Evolutionary conservation across 2,888 invertebrate species (phyloP), one percentile per base, ranked within the genome.

Genomic region (Coleophora deauratella): DNA sequence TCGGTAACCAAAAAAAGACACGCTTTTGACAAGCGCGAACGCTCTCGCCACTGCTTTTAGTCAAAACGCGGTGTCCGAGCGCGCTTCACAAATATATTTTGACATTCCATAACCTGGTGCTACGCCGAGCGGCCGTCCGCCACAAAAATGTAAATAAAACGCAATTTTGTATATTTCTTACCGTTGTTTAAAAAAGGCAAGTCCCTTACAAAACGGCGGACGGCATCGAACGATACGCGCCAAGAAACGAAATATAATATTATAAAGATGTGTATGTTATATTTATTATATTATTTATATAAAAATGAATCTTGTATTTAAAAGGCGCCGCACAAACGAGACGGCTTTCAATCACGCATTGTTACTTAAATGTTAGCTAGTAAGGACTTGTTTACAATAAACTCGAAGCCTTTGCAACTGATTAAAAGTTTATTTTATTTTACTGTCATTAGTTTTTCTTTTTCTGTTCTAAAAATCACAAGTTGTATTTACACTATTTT

Each of bases 381-480:
- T 80, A 80, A 80, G 79, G 65, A 76, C 70, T 74, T 74, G 74
- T 80, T 78, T 81, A 76, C 72, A 72, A 61, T 56, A 59, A 69
- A 73, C 69, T 72, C 75, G 74, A 82, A 84, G 81, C 80, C 82
- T 82, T 72, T 77, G 84, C 82, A 79, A 21, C 79, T 80, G 77
- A 82, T 80, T 72, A 62, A 21, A 21, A 46, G 37, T 50, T 44
- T 33, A 41, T 28, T 35, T 50, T 45, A 54, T 77, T 75, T 77
- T 73, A 76, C 62, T 62, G 54, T 50, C 50, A 48, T 33, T n/a
- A n/a, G n/a, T n/a, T n/a, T n/a, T n/a, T n/a, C n/a, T n/a, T 41
- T 28, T 14, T 37, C 11, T 21, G 3, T 21, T 21, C 21, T 21
- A 21, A 21, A 21, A 21, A 21, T 21, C 21, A n/a, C n/a, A 34